Evolutionary conservation across 2,888 invertebrate genomes (phyloP), one percentile per base, ranked within the genome.

Genomic region (Pollenia angustigena): DNA sequence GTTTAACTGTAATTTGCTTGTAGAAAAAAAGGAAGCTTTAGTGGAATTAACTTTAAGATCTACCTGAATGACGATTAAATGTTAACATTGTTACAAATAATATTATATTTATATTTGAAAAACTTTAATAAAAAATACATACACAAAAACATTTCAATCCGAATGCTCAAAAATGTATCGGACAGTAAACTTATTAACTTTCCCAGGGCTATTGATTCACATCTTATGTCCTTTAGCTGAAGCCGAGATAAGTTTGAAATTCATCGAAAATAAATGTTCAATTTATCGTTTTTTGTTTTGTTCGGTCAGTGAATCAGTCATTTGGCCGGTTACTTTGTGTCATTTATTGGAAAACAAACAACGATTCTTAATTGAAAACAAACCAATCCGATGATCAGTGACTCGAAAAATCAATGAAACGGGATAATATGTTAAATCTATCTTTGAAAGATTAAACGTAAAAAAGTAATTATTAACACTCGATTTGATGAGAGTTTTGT

Each of bases 401-500:
- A 46, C 2, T 82, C 60, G 60, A 62, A 64, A 32, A 78, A 68
- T 54, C 75, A 46, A 42, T 71, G 54, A 71, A 71, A 83, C 56
- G 62, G 54, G 62, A 64, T 64, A 71, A 76, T 64, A 78, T 32
- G 23, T 23, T 62, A 64, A 83, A 83, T 83, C 48, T 62, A 69
- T 62, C 71, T 83, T 76, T 23, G 48, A 76, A 71, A 64, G 76
- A 54, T 54, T 71, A 50, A 11, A 32, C 48, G 48, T 48, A 40
- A 40, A 44, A 66, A 75, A 71, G 14, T 42, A 74, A 16, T 68
- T 71, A 60, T 62, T 71, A 71, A 76, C 82, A 58, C 69, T 78
- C 56, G 71, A 83, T 78, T 83, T 83, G 76, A 83, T 83, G 82
- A 48, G 82, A 83, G 32, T 48, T 54, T 71, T 78, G n/a, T 52